phyloP scores from a whole-genome alignment of 2,113 vertebrate species.

The Strix uralensis region DNA sequence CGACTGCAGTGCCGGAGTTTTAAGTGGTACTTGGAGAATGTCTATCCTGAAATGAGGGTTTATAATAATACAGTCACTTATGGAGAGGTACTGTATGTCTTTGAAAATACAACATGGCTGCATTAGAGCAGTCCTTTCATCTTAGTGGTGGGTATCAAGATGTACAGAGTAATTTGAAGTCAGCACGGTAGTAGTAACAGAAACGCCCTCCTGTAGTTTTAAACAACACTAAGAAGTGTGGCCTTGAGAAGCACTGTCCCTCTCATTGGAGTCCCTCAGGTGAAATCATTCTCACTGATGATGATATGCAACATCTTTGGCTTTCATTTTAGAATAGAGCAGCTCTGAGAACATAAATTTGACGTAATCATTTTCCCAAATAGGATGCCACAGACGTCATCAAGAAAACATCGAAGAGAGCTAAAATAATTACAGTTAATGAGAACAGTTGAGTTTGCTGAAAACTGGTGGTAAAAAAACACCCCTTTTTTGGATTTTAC shows the following conservation, averaged over 20 bases:
- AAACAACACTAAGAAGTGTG: background rate
- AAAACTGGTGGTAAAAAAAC: background rate
- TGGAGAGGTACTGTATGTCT: slow-evolving; percentile 85
- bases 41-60: slow-evolving; percentile 96
- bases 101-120: background rate
- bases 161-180: background rate
- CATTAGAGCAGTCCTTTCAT: background rate
- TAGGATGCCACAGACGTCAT: background rate
- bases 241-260: background rate
- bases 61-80: slow-evolving; percentile 98
- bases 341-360: background rate
- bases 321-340: background rate
- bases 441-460: background rate
- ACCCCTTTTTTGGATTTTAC: background rate
- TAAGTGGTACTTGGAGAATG: slow-evolving; percentile 96
- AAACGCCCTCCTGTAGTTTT: background rate
- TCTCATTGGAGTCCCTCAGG: background rate
- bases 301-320: background rate
- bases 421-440: background rate
- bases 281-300: background rate
- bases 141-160: background rate
- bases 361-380: background rate
- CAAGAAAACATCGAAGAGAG: background rate
- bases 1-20: slow-evolving; percentile 92
- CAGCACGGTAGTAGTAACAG: background rate